Evolutionary conservation across 53 echinoderm and acorn worm genomes (phyloP).

Genomic region (Hippasteria phrygiana): DNA sequence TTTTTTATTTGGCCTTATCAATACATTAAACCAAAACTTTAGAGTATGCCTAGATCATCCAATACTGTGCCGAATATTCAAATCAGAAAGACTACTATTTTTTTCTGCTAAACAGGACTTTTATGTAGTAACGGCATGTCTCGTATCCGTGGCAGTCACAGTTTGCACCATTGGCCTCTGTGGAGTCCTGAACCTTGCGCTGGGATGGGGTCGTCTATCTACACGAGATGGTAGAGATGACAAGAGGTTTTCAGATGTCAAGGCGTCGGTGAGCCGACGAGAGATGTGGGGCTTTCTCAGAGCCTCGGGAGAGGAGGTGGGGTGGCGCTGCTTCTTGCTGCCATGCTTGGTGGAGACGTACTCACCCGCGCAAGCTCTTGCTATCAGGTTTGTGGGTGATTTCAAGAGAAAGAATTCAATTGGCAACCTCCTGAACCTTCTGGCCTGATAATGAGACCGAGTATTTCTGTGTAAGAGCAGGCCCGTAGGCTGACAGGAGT

Average conservation of each 20-base stretch:
- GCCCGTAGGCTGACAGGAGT: no score
- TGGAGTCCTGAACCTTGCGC: background rate
- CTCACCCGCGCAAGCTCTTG: constrained; percentile 12
- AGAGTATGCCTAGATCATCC: no score
- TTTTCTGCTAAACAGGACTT: background rate
- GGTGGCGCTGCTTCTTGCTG: constrained; percentile 51
- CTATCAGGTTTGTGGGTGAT: constrained; percentile 11
- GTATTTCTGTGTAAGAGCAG: no score
- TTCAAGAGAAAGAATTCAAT: no score
- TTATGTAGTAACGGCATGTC: constrained; percentile 7
- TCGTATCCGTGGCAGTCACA: constrained; percentile 16
- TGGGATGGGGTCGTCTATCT: constrained; percentile 35
- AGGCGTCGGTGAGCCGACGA: background rate
- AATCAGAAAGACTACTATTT: no score
- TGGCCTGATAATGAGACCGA: no score
- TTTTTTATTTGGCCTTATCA: no score
- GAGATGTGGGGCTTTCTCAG: constrained; percentile 39
- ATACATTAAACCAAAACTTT: no score
- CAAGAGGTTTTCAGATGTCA: constrained; percentile 2
- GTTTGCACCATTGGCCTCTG: background rate
- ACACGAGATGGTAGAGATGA: background rate
- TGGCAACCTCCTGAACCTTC: no score
- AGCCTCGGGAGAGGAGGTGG: constrained; percentile 54
- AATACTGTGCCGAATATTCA: no score
- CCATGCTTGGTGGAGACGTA: constrained; percentile 37